Conservation (phyloP, 2,113 vertebrate genomes). For the Centropus unirufus region DNA sequence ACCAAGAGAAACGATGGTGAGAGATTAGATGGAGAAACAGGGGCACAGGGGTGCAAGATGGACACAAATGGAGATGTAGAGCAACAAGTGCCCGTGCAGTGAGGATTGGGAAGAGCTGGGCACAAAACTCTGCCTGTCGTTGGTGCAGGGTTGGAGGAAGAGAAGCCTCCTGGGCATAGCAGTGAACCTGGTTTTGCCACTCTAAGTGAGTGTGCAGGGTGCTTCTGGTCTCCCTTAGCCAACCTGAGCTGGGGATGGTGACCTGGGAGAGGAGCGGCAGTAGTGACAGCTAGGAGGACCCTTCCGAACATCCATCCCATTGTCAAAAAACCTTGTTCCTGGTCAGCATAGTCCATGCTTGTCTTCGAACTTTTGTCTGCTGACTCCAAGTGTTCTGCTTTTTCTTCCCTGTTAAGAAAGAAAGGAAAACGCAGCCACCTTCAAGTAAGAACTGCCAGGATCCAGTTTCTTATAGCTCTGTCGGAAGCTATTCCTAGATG, state of each 20-base stretch:
- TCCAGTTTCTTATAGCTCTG: fast-evolving
- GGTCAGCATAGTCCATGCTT: neutral
- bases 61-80: neutral
- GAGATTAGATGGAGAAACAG: neutral
- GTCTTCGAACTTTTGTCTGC: neutral
- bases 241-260: neutral
- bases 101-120: neutral
- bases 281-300: neutral
- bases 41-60: neutral
- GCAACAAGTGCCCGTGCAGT: fast-evolving
- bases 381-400: neutral
- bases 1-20: neutral
- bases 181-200: neutral
- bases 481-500: neutral
- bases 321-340: neutral
- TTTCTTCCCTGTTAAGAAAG: neutral
- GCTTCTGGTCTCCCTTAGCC: neutral
- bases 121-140: neutral
- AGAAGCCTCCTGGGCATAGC: neutral
- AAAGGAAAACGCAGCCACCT: neutral
- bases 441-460: neutral
- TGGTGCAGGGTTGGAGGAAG: neutral
- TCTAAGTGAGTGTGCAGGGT: neutral
- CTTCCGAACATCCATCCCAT: neutral
- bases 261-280: neutral